These are phyloP conservation scores for Muntiacus reevesi DNA, from an alignment of 2,113 vertebrate genomes.

Conservation along the genomic window DNA sequence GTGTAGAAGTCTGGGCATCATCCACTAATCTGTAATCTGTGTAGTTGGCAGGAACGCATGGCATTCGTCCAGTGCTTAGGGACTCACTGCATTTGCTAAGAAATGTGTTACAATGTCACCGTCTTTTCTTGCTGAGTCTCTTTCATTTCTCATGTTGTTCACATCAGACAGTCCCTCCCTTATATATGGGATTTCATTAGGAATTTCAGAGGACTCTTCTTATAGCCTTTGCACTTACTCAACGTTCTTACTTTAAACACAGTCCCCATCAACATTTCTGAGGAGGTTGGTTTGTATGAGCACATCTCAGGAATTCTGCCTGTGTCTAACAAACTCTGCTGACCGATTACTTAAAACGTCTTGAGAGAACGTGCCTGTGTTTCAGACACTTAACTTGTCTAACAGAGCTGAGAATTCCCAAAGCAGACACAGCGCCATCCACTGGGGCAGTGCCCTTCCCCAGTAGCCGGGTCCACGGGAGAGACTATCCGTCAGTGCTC, in stretches of 20 bases:
- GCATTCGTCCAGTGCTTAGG: not conserved
- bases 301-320: not conserved
- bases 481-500: not conserved
- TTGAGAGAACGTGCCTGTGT: not conserved
- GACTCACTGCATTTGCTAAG: not conserved
- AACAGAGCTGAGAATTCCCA: not conserved
- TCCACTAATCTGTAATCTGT: not conserved
- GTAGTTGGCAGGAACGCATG: not conserved
- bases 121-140: not conserved
- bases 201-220: not conserved
- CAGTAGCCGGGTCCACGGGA: fast-evolving
- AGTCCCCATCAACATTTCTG: not conserved
- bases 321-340: not conserved
- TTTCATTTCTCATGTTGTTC: not conserved
- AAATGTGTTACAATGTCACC: not conserved
- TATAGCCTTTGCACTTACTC: not conserved
- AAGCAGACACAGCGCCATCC: too few species aligned
- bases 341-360: not conserved
- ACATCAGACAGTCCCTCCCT: not conserved
- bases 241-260: not conserved
- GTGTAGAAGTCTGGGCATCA: not conserved
- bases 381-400: not conserved
- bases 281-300: not conserved
- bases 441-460: fast-evolving
- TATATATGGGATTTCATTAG: not conserved